Base-by-base conservation (phyloP, 2,797 vertebrate species). In the Hemitrygon akajei region DNA sequence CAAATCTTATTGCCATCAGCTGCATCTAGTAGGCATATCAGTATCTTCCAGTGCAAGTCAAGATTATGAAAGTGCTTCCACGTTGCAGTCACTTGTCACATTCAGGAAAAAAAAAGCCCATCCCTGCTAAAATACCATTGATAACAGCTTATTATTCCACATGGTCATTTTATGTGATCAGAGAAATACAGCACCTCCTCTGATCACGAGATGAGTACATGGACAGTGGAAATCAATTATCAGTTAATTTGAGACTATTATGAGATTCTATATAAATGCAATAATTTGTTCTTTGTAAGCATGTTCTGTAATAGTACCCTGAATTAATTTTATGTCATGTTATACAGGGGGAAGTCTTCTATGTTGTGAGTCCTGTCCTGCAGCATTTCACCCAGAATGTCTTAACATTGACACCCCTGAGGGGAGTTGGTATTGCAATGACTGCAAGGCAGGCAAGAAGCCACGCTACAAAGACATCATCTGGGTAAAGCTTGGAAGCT, bases 401-500 rank as follows among this genome's bases (percentile, higher is more conserved):
- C 95, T 99, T 80, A 98, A 97, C 96, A 99, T 99, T 27, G 97
- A 98, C 20, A 99, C 99, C 98, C 99, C 99, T 0, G 99, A 99
- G 0, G 98, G 99, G 94, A 99, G 98, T 97, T 99, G 99, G 99
- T 99, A 98, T 96, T 99, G 99, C 96, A 99, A 98, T 0, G 99
- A 99, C 96, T 99, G 99, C 95, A 96, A 98, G 86, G 97, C 97
- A 0, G 98, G 98, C 75, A 99, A 99, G 96, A 98, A 98, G 95
- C 98, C 98, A 89, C 98, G 97, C 95, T 99, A 98, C 96, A 97
- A 98, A 94, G 99, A 99, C 95, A 97, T 99, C 94, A 98, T 99
- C 95, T 99, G 99, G 99, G 99, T 99, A 95, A 99, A 99, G 95
- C 97, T 99, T 76, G 99, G 99, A 94, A 99, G 98, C 93, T 99